Conservation (phyloP, 2,888 invertebrate genomes). For the Chrysodeixis includens region DNA sequence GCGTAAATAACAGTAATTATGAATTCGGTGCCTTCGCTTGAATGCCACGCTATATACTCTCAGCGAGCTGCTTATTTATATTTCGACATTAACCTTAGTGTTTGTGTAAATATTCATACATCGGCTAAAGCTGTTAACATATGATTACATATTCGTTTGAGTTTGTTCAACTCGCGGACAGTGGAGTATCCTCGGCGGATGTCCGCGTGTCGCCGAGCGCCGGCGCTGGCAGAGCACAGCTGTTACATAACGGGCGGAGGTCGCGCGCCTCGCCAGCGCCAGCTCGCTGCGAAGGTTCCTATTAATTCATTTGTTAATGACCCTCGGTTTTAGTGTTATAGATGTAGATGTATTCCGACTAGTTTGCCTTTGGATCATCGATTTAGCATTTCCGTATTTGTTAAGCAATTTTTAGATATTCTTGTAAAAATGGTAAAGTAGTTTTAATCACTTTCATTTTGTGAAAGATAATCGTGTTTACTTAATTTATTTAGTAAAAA, state of each 20-base stretch:
- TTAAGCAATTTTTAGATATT: no score
- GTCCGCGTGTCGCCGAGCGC: not conserved
- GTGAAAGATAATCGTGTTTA: no score
- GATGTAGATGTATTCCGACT: slow-evolving; percentile 3
- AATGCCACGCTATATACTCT: slow-evolving; percentile 2
- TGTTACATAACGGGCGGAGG: slow-evolving; percentile 30
- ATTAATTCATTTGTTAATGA: slow-evolving; percentile 18
- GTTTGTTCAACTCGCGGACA: slow-evolving; percentile 54
- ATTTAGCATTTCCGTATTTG: not conserved
- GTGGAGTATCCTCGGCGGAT: slow-evolving; percentile 34
- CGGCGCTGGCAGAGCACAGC: not conserved
- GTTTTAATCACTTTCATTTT: no score
- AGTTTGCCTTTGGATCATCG: not conserved
- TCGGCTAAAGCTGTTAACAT: slow-evolving; percentile 15
- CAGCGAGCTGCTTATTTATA: not conserved
- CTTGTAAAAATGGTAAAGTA: no score
- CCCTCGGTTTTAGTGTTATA: slow-evolving; percentile 10
- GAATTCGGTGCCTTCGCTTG: slow-evolving; percentile 6
- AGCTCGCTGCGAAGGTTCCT: slow-evolving; percentile 32
- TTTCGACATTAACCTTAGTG: slow-evolving; percentile 24
- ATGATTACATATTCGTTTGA: slow-evolving; percentile 23
- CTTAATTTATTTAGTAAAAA: no score
- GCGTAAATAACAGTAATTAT: not conserved
- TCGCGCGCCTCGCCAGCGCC: not conserved
- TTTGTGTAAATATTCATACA: slow-evolving; percentile 25